Conservation (phyloP, 2,888 invertebrate species). For the Troides oblongomaculatus region DNA sequence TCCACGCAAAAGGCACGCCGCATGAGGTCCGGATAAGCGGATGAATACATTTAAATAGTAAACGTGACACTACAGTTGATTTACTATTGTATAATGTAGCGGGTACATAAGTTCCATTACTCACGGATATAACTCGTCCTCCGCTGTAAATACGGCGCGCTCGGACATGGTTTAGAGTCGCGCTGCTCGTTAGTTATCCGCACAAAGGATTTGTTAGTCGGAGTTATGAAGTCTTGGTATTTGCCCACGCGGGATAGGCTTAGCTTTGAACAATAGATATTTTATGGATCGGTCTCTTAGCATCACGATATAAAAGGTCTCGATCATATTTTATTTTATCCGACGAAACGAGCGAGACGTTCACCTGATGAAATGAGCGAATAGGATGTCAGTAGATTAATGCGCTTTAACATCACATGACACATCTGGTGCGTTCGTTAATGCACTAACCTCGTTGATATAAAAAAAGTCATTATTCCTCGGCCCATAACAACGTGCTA, state of each 20-base stretch:
- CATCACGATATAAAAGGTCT: background rate
- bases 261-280: slow-evolving; percentile 33
- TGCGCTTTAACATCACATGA: too few species aligned
- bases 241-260: slow-evolving; percentile 61
- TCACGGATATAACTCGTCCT: slow-evolving; percentile 69
- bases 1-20: slow-evolving; percentile 66
- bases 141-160: slow-evolving; percentile 69
- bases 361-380: too few species aligned
- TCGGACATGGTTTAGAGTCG: slow-evolving; percentile 69
- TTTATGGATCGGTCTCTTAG: background rate
- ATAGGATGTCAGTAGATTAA: too few species aligned
- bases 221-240: slow-evolving; percentile 66
- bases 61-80: slow-evolving; percentile 73
- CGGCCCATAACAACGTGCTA: too few species aligned
- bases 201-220: slow-evolving; percentile 79
- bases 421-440: too few species aligned
- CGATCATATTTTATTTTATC: too few species aligned
- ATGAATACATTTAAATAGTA: slow-evolving; percentile 80
- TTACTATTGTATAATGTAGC: slow-evolving; percentile 72
- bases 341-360: too few species aligned
- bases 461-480: too few species aligned
- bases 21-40: slow-evolving; percentile 75
- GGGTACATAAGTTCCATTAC: slow-evolving; percentile 73
- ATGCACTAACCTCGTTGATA: too few species aligned
- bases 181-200: slow-evolving; percentile 58